A percentile compares a stretch with the other conserved stretches of the same genome.
Evolutionary conservation across 2,888 invertebrate genomes (phyloP).

Genomic region (Heteromyza rotundicornis): DNA sequence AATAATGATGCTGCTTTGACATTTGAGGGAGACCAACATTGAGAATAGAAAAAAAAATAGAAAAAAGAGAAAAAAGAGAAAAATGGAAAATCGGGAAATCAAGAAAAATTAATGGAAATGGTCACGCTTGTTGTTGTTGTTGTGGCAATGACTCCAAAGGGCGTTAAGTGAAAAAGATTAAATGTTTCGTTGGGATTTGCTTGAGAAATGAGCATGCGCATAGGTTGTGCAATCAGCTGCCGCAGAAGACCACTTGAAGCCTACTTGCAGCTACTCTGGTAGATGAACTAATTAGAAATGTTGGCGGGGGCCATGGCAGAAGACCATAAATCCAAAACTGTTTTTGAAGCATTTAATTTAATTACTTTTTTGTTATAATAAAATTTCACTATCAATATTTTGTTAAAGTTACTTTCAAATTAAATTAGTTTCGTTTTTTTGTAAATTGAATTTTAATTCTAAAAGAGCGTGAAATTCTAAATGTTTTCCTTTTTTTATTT

Average conservation of each 20-base stretch:
- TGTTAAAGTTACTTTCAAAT: background rate
- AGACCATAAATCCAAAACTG: too few relatives aligned
- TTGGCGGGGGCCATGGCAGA: background rate
- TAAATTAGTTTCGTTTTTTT: background rate
- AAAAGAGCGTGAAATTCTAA: slow-evolving; percentile 4
- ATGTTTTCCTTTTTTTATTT: background rate
- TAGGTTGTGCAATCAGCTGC: background rate
- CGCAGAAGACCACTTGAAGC: too few relatives aligned
- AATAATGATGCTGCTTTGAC: slow-evolving; percentile 53
- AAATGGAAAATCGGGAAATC: background rate
- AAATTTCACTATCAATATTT: background rate
- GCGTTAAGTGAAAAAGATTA: slow-evolving; percentile 1
- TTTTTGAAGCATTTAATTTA: background rate
- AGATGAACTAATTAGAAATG: slow-evolving; percentile 14
- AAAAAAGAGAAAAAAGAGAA: background rate
- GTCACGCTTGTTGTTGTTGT: background rate
- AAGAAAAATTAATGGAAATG: background rate
- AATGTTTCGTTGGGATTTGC: background rate
- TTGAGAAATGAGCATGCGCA: too few relatives aligned
- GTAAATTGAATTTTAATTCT: slow-evolving; percentile 6
- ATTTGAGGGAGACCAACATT: slow-evolving; percentile 37
- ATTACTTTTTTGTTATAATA: background rate
- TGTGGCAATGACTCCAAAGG: background rate
- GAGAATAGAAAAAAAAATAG: background rate
- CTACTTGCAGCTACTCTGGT: slow-evolving; percentile 44